These are phyloP conservation scores for Drosophila algonquin DNA, from an alignment of 2,888 invertebrate genomes.

Conservation along the genomic window DNA sequence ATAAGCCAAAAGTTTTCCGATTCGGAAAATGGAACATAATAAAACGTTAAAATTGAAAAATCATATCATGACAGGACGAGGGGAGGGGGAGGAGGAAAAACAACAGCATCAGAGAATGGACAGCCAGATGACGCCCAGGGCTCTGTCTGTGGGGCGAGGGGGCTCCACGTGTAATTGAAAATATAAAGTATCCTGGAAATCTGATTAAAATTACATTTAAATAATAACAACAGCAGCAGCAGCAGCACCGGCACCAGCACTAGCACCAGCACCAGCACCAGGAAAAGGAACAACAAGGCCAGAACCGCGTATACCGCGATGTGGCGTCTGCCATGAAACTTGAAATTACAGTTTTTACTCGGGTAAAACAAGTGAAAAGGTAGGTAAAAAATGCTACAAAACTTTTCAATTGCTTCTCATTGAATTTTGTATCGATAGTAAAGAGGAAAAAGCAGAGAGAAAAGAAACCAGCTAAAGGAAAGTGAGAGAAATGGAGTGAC, in stretches of 20 bases:
- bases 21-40: slow-evolving; percentile 53
- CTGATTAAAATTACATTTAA: slow-evolving; percentile 80
- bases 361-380: slow-evolving; percentile 20
- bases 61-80: slow-evolving; percentile 46
- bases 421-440: slow-evolving; percentile 42
- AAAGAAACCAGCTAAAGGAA: slow-evolving; percentile 3
- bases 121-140: slow-evolving; percentile 50
- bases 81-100: slow-evolving; percentile 14
- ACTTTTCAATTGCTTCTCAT: slow-evolving; percentile 52
- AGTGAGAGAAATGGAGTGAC: slow-evolving; percentile 2
- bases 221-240: slow-evolving; percentile 51
- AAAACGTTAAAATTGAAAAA: slow-evolving; percentile 69
- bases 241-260: slow-evolving; percentile 1
- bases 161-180: slow-evolving; percentile 69
- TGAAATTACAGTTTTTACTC: slow-evolving; percentile 54
- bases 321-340: slow-evolving; percentile 46
- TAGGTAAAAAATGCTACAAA: slow-evolving; percentile 51
- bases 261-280: neutral
- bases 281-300: slow-evolving; percentile 14
- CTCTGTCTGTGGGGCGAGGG: slow-evolving; percentile 22
- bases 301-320: slow-evolving; percentile 38
- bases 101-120: slow-evolving; percentile 17
- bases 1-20: slow-evolving; percentile 52
- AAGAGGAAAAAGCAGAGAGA: neutral
- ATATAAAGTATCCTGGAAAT: slow-evolving; percentile 72